Evolutionary conservation across 2,797 vertebrate species (phyloP), one percentile per base, ranked within the genome.

Genomic region (Erpetoichthys calabaricus): DNA sequence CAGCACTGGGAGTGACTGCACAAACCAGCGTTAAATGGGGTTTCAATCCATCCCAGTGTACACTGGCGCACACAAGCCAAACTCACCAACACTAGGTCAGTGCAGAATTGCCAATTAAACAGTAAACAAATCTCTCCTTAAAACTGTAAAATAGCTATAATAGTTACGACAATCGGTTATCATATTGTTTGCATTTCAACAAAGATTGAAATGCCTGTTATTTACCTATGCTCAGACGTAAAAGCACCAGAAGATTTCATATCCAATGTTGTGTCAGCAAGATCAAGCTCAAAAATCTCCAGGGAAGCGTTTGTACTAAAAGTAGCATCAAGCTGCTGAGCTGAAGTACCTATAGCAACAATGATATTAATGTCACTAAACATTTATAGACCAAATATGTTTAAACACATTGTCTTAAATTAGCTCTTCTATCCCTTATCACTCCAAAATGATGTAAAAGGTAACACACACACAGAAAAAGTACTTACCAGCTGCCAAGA

Each of bases 311-410:
- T 94, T 62, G 94, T 96, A 70, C 94, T 99, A 75, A 99, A 99
- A 45, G 91, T 93, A 60, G 96, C 93, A 73, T 99, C 96, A 50
- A 98, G 76, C 65, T 99, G 96, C 73, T 99, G 93, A 63, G 95
- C 96, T 60, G 96, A 97, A 5, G 96, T 99, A 64, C 96, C 96
- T 99, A 71, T 1, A 44, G 53, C 65, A 64, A 69, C 70, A 45
- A 0, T 25, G 25, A 0, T 1, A 54, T 8, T 44, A 9, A 44
- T 7, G 55, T 5, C 8, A 47, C 42, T 9, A 59, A 9, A 8
- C 7, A 51, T 3, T 42, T 43, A 58, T 56, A 25, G 10, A 44
- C 10, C 7, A 58, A 42, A 57, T 25, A 25, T 25, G 25, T 25
- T 10, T 43, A 4, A 7, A n/a, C 45, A 58, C 4, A 2, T 52